phyloP scores from a whole-genome alignment of 2,113 vertebrate genomes.

The Spheniscus mendiculus region DNA sequence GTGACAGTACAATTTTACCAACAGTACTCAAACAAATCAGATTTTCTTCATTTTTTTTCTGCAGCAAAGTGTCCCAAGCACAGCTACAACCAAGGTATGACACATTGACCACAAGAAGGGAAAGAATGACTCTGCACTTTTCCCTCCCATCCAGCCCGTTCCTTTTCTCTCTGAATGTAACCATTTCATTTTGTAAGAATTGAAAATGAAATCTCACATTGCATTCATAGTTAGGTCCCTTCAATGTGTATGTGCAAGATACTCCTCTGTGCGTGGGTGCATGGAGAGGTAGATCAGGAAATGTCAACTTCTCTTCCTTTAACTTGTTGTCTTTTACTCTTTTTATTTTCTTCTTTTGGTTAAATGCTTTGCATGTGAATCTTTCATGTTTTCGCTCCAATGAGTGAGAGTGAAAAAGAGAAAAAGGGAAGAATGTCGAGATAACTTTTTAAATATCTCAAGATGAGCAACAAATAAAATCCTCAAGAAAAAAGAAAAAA shows the following conservation, averaged over 20 bases:
- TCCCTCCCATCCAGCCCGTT: not conserved
- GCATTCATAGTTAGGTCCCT: not conserved
- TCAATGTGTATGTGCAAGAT: not conserved
- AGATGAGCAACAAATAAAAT: not conserved
- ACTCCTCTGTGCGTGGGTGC: not conserved
- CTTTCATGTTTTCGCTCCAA: not conserved
- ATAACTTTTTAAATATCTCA: not conserved
- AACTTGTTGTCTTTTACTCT: not conserved
- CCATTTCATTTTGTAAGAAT: not conserved
- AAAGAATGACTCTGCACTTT: slow-evolving; percentile 41
- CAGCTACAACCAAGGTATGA: not conserved
- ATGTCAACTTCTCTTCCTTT: not conserved
- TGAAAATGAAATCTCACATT: not conserved
- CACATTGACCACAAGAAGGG: not conserved
- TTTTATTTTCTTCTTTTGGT: not conserved
- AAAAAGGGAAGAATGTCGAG: not conserved
- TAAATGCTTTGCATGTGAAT: not conserved
- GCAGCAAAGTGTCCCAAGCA: not conserved
- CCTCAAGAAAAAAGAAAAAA: not conserved
- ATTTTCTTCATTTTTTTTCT: slow-evolving; percentile 25
- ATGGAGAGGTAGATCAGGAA: not conserved
- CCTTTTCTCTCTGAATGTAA: not conserved
- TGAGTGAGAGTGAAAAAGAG: slow-evolving; percentile 31
- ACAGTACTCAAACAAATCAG: not conserved
- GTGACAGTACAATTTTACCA: not conserved